phyloP scores from a whole-genome alignment of 2,797 vertebrate genomes.

The Cryptoblepharus egeriae region DNA sequence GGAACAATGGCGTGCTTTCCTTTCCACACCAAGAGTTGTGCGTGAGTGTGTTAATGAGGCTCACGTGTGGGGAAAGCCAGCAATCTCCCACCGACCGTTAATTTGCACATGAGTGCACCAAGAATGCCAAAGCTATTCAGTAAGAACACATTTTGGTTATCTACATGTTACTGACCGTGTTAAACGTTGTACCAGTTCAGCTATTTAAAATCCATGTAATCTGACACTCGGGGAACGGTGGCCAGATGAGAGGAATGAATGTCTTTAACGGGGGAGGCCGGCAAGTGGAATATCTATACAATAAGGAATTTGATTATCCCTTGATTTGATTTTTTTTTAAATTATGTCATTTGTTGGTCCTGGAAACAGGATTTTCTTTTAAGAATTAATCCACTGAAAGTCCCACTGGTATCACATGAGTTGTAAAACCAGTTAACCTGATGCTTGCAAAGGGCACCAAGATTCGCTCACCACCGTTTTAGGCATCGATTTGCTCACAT shows the following conservation, averaged over 20 bases:
- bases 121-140: constrained; percentile 66
- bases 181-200: constrained; percentile 58
- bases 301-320: constrained; percentile 35
- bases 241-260: constrained; percentile 1
- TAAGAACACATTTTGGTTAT: constrained; percentile 48
- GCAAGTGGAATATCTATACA: constrained; percentile 25
- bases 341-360: constrained; percentile 57
- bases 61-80: constrained; percentile 59
- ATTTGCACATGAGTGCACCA: constrained; percentile 69
- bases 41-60: constrained; percentile 68
- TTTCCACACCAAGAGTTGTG: constrained; percentile 3
- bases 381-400: constrained; percentile 57
- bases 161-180: constrained; percentile 60
- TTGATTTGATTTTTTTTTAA: constrained; percentile 36
- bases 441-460: constrained; percentile 5
- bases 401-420: constrained; percentile 44
- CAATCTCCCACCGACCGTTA: constrained; percentile 8
- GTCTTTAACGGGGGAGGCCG: constrained; percentile 15
- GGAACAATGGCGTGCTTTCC: neutral
- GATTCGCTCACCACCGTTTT: constrained; percentile 16
- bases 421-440: constrained; percentile 12
- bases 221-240: constrained; percentile 41
- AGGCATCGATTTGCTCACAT: neutral
- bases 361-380: constrained; percentile 51
- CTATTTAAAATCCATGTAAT: constrained; percentile 62